Base-by-base conservation (phyloP, 1,140 invertebrate species). In the Polyergus mexicanus region DNA sequence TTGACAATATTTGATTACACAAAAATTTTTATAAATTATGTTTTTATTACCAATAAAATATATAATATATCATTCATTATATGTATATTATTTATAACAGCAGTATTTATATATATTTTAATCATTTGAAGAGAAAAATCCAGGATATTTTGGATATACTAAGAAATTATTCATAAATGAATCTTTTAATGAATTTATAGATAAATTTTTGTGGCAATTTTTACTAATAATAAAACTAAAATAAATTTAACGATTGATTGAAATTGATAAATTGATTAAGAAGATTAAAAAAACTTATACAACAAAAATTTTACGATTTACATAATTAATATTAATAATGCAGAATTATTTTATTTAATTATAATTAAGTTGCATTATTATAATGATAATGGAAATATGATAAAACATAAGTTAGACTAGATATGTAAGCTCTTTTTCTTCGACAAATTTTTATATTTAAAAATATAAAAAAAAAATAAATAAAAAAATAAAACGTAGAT, bases 401-500 rank as follows among this genome's bases (percentile, higher is more conserved):
- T 6, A 60, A 4, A 16, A 60, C 25, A 44, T 32, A 8, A 51
- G 3, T n/a, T 68, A 25, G 47, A 47, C 65, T 68, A 68, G n/a
- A 68, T n/a, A 16, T 71, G 8, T 11, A 32, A 63, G 19, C 19
- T 60, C 8, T 60, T 22, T 60, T 56, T 28, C 28, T 0, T 41
- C 56, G 32, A 38, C n/a, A 71, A 51, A 51, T 51, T 51, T 4
- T 16, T 51, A n/a, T 41, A 76, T 35, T 25, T 63, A 35, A 66
- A 89, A 71, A 68, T 22, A 56, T 62, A 19, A 58, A 87, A 85
- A 87, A 85, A 74, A 71, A 86, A 32, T 32, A 32, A 32, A 44
- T 44, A 44, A 78, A 89, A 76, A 88, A 83, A 78, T 83, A 90
- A 90, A 62, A 65, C 58, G n/a, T 51, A 78, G 63, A 51, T 76